Conservation (phyloP, 1,140 invertebrate genomes). For the Bombyx mandarina region DNA sequence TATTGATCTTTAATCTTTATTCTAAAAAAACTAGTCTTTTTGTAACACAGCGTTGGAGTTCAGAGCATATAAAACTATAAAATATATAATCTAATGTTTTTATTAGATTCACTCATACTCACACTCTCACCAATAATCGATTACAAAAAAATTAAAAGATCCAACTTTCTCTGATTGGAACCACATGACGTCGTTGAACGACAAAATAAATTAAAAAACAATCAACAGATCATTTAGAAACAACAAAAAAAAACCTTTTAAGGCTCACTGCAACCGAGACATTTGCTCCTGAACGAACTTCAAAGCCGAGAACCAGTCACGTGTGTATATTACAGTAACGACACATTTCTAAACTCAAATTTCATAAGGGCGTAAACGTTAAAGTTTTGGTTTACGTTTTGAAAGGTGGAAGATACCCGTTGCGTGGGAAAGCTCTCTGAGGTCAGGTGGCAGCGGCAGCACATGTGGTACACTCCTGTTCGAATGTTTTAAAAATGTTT, state of each 20-base stretch:
- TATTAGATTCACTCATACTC: not conserved
- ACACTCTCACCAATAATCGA: constrained; percentile 19
- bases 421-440: constrained; percentile 59
- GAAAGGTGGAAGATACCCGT: constrained; percentile 35
- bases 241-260: constrained; percentile 56
- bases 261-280: constrained; percentile 47
- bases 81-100: too few species aligned
- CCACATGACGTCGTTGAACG: constrained; percentile 57
- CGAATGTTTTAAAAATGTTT: constrained; percentile 61
- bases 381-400: constrained; percentile 43
- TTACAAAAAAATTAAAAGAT: constrained; percentile 51
- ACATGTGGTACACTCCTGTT: constrained; percentile 61
- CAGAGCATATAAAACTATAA: too few species aligned
- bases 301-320: constrained; percentile 17
- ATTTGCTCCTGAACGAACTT: constrained; percentile 57
- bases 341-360: constrained; percentile 14
- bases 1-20: too few species aligned
- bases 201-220: constrained; percentile 67
- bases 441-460: constrained; percentile 56
- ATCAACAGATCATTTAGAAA: constrained; percentile 66
- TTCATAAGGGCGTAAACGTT: constrained; percentile 24
- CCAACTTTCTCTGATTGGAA: constrained; percentile 54
- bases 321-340: constrained; percentile 20
- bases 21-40: too few species aligned
- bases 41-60: too few species aligned